Evolutionary conservation across 1,140 invertebrate species (phyloP), one percentile per base, ranked within the genome.

Genomic region (Drosophila nebulosa): DNA sequence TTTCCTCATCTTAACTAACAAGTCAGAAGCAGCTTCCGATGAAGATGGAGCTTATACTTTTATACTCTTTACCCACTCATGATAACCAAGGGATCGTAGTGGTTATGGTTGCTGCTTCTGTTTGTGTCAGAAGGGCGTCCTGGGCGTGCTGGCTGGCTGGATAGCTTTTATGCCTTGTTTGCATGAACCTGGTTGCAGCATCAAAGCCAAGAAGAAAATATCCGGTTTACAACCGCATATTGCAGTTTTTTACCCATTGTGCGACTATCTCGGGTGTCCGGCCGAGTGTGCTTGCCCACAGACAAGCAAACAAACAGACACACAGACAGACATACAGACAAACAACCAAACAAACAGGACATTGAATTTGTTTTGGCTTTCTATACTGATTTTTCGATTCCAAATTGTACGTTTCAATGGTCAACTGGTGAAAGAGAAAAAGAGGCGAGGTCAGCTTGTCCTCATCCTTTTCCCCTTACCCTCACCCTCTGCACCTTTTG

Each of bases 321-420:
- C 1, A 56, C 30, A 18, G 4, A 42, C 36, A 77, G 14, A 53
- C 46, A 39, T 27, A 50, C 32, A 46, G 21, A 69, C 42, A 36
- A 27, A 58, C 42, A 35, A 24, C 74, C 80, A 78, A 85, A 86
- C 81, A 56, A 67, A 74, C 81, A 80, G 81, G 83, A 88, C 81
- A 85, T 88, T 85, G 81, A 85, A 88, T 85, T 88, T 88, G 78
- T 88, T 85, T 85, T 88, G 78, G 81, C 74, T 85, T 86, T 86
- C 52, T 85, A 46, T 46, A 46, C 39, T 46, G 81, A 85, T 85
- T 85, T 85, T 85, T 85, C 81, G 81, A 85, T 88, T 85, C 75
- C 69, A 85, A 85, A 88, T 85, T 81, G 78, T 79, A 73, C 83
- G 83, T 85, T 69, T 85, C 83, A 85, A 85, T 85, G 77, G 80